phyloP scores from a whole-genome alignment of 2,888 invertebrate genomes.

The Thysanoteuthis rhombus region DNA sequence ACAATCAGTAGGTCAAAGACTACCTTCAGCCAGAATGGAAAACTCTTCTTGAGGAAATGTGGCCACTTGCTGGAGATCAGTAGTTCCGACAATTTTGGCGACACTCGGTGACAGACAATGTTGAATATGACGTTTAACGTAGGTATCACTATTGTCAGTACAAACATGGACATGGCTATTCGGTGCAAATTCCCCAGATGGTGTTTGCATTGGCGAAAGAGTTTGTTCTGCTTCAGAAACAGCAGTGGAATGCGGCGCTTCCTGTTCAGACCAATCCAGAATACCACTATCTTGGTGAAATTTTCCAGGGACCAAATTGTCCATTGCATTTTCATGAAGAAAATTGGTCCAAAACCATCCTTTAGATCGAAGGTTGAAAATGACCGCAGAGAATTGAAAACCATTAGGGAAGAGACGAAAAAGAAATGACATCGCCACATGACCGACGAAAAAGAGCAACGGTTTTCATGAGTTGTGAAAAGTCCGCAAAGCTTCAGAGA shows the following conservation, averaged over 20 bases:
- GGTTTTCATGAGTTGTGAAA: too few relatives aligned
- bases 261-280: background rate
- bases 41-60: background rate
- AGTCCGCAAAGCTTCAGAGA: too few relatives aligned
- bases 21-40: background rate
- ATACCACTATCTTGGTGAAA: background rate
- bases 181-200: background rate
- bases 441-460: too few relatives aligned
- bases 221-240: background rate
- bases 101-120: background rate
- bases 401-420: too few relatives aligned
- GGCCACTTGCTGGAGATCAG: background rate
- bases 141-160: background rate
- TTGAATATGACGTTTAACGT: background rate
- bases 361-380: too few relatives aligned
- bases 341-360: background rate
- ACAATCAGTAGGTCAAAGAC: background rate
- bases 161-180: background rate
- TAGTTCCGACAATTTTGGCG: background rate
- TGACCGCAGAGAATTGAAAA: too few relatives aligned
- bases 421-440: too few relatives aligned
- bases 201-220: too few relatives aligned
- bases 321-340: slow-evolving; percentile 39
- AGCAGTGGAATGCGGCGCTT: background rate
- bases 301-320: slow-evolving; percentile 34